phyloP scores from a whole-genome alignment of 2,888 invertebrate species.

The Congeria kusceri region DNA sequence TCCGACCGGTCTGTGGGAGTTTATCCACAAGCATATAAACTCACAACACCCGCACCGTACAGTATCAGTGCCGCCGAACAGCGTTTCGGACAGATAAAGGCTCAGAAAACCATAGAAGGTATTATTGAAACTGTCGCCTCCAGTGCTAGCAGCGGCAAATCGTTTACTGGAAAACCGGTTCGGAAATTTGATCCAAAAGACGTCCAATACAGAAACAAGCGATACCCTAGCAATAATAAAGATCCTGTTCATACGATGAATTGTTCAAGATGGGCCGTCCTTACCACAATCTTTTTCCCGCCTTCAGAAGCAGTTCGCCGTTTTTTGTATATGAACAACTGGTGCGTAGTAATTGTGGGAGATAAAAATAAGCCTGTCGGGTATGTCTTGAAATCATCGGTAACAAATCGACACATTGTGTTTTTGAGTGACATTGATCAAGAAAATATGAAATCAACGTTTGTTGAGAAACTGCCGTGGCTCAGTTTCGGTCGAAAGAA shows the following conservation, averaged over 20 bases:
- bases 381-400: background rate
- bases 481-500: slow-evolving; percentile 35
- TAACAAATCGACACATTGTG: background rate
- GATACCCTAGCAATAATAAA: background rate
- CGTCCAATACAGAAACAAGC: background rate
- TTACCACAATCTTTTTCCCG: slow-evolving; percentile 18
- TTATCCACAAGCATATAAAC: too few species aligned
- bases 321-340: background rate
- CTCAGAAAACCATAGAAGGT: too few species aligned
- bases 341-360: slow-evolving; percentile 23
- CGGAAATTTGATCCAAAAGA: background rate
- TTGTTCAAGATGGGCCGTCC: slow-evolving; percentile 19
- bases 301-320: slow-evolving; percentile 17
- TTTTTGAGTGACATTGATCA: slow-evolving; percentile 24
- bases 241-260: background rate
- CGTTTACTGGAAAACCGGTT: background rate
- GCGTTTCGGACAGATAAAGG: too few species aligned
- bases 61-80: too few species aligned
- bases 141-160: background rate
- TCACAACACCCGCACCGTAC: too few species aligned
- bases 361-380: slow-evolving; percentile 5
- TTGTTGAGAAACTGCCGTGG: slow-evolving; percentile 22
- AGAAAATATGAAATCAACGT: background rate
- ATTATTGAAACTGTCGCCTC: too few species aligned
- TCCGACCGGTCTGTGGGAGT: too few species aligned